phyloP scores from a whole-genome alignment of 2,113 vertebrate species.

The Gopherus evgoodei region DNA sequence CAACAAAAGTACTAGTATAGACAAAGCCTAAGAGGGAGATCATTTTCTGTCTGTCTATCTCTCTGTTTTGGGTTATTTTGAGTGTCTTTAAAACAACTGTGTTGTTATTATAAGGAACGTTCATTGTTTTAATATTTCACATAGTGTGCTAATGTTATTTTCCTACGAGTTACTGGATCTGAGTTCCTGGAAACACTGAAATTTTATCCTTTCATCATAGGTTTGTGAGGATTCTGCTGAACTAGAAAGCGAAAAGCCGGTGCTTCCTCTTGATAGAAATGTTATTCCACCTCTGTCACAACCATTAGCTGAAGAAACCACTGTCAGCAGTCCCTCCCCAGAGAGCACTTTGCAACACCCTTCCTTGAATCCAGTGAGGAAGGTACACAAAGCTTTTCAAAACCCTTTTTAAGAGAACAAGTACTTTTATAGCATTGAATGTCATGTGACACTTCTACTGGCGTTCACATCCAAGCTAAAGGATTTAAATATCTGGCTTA shows the following conservation, averaged over 20 bases:
- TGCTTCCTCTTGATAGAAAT: conserved; percentile 67
- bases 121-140: background rate
- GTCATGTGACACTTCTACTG: background rate
- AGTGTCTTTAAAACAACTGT: background rate
- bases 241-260: conserved; percentile 71
- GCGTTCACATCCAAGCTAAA: background rate
- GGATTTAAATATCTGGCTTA: background rate
- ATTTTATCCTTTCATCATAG: conserved; percentile 68
- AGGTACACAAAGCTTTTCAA: conserved; percentile 69
- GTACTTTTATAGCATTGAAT: background rate
- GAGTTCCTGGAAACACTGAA: background rate
- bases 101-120: background rate
- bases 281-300: conserved; percentile 55
- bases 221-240: conserved; percentile 70
- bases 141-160: background rate
- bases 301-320: conserved; percentile 66
- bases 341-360: conserved; percentile 61
- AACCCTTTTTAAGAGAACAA: background rate
- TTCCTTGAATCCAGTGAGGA: conserved; percentile 74
- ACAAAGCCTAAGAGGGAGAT: background rate
- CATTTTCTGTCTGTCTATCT: background rate
- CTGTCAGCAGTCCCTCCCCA: conserved; percentile 55
- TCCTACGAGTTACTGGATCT: background rate
- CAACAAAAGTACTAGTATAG: too few species aligned
- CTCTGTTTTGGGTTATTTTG: background rate